A percentile compares a stretch with the other conserved stretches of the same genome.
These are phyloP conservation scores for Mythimna albipuncta DNA, from an alignment of 2,888 invertebrate genomes.

Conservation along the genomic window DNA sequence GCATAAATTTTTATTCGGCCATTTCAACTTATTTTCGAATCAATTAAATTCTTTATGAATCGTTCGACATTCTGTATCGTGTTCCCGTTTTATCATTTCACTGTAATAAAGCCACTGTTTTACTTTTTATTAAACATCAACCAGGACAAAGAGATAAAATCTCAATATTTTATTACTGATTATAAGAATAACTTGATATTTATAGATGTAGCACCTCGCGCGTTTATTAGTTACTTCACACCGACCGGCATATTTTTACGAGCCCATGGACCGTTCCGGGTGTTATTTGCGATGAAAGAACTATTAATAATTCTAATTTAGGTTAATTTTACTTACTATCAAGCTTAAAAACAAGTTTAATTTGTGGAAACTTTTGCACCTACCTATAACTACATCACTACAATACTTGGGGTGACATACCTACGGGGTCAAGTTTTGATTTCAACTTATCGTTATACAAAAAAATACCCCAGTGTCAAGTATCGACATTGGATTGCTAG, in stretches of 20 bases:
- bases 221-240: slow-evolving; percentile 61
- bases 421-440: background rate
- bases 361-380: background rate
- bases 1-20: slow-evolving; percentile 6
- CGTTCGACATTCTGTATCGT: slow-evolving; percentile 20
- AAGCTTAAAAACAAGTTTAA: background rate
- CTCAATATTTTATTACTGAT: slow-evolving; percentile 53
- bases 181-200: slow-evolving; percentile 59
- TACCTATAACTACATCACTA: no score
- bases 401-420: background rate
- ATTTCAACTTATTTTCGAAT: slow-evolving; percentile 22
- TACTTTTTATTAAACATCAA: slow-evolving; percentile 51
- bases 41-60: slow-evolving; percentile 35
- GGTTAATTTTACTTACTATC: background rate
- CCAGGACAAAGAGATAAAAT: slow-evolving; percentile 49
- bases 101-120: slow-evolving; percentile 43
- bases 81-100: slow-evolving; percentile 28
- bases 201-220: slow-evolving; percentile 59
- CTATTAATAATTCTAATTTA: slow-evolving; percentile 9
- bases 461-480: background rate
- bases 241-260: slow-evolving; percentile 62
- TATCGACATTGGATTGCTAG: background rate
- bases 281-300: slow-evolving; percentile 51
- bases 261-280: slow-evolving; percentile 34
- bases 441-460: background rate